Conservation (phyloP, 1,140 invertebrate species). For the Drosophila murphyi region DNA sequence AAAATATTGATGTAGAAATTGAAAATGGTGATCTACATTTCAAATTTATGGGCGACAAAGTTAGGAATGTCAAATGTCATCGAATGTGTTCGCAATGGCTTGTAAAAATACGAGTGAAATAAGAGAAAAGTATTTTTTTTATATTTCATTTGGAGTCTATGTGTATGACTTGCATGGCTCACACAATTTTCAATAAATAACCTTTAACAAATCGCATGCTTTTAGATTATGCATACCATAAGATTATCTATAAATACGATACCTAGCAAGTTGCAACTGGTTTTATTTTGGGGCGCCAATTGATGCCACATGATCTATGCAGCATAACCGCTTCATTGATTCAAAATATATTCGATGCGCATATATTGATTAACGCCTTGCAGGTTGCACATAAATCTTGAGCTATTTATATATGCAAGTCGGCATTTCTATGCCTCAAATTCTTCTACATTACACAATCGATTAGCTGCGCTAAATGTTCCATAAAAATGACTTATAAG, state of each 20-base stretch:
- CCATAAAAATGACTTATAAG: slow-evolving; percentile 68
- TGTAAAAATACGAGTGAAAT: neutral
- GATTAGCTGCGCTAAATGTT: slow-evolving; percentile 54
- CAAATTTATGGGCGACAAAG: slow-evolving; percentile 41
- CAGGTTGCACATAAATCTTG: slow-evolving; percentile 65
- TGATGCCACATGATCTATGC: slow-evolving; percentile 7
- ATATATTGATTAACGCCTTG: slow-evolving; percentile 46
- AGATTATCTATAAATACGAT: too few species aligned
- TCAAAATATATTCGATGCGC: slow-evolving; percentile 12
- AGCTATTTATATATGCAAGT: slow-evolving; percentile 44
- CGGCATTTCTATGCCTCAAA: slow-evolving; percentile 9
- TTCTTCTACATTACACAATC: slow-evolving; percentile 41
- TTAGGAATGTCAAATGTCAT: slow-evolving; percentile 30
- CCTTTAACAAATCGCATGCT: too few species aligned
- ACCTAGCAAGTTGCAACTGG: too few species aligned
- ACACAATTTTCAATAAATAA: too few species aligned
- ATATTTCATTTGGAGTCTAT: too few species aligned
- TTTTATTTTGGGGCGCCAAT: neutral
- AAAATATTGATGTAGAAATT: slow-evolving; percentile 37
- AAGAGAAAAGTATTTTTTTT: too few species aligned
- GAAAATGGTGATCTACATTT: slow-evolving; percentile 43
- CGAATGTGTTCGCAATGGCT: slow-evolving; percentile 22
- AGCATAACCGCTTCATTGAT: slow-evolving; percentile 20
- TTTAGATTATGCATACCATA: too few species aligned
- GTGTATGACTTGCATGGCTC: too few species aligned